These are phyloP conservation scores for Wasmannia auropunctata DNA, from an alignment of 1,140 invertebrate species.

Conservation along the genomic window DNA sequence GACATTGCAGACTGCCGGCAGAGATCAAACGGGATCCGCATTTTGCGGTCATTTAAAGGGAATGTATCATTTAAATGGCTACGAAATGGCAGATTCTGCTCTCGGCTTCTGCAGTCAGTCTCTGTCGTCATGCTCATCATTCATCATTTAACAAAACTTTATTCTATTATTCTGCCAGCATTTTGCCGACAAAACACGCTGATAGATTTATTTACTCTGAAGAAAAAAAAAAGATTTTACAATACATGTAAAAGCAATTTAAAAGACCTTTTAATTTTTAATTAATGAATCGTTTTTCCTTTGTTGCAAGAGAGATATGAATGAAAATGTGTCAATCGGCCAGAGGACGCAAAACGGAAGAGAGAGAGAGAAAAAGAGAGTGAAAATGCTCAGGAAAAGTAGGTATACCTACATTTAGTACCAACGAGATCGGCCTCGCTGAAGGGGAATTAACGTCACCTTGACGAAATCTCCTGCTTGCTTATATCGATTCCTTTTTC, in stretches of 20 bases:
- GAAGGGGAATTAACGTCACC: background rate
- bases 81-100: no score
- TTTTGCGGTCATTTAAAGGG: background rate
- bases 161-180: background rate
- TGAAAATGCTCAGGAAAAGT: background rate
- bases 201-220: no score
- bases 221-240: no score
- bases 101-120: no score
- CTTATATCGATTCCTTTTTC: constrained; percentile 25
- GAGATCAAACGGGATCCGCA: background rate
- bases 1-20: background rate
- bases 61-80: background rate
- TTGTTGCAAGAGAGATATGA: background rate
- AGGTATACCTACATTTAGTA: no score
- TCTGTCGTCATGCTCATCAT: no score
- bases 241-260: no score
- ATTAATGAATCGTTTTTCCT: no score
- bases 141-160: background rate
- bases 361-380: background rate
- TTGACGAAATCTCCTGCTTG: background rate
- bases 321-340: background rate
- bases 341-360: background rate
- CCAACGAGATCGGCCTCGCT: background rate
- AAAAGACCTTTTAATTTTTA: no score
- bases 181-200: no score